Evolutionary conservation across 2,113 vertebrate species (phyloP).

Genomic region (Stictonetta naevosa): DNA sequence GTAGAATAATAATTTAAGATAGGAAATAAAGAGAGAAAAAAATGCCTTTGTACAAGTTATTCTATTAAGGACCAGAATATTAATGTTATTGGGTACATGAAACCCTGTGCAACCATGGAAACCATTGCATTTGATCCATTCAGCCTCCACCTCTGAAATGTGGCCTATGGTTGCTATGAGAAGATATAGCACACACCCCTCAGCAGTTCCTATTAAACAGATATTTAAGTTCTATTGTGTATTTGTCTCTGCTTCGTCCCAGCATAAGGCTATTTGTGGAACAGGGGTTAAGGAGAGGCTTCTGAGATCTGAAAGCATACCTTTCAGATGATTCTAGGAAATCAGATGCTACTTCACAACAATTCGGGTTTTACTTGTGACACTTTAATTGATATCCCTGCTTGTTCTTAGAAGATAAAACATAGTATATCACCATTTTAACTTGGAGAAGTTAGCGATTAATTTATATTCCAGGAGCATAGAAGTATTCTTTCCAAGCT

Average conservation of each 20-base stretch:
- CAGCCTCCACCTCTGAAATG: constrained; percentile 36
- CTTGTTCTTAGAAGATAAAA: constrained; percentile 24
- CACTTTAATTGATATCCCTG: not conserved
- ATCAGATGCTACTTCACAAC: not conserved
- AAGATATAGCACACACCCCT: constrained; percentile 55
- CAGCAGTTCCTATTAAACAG: constrained; percentile 43
- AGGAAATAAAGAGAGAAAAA: not conserved
- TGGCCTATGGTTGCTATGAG: constrained; percentile 64
- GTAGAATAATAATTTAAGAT: not conserved
- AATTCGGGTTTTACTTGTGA: not conserved
- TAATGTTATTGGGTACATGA: constrained; percentile 1
- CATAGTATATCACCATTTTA: not conserved
- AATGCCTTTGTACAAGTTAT: not conserved
- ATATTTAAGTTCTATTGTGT: constrained; percentile 41
- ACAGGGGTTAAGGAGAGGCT: not conserved
- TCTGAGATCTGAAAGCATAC: constrained; percentile 20
- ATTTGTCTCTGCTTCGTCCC: constrained; percentile 54
- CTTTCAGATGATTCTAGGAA: constrained; percentile 19
- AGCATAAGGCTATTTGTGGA: constrained; percentile 33
- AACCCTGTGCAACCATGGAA: constrained; percentile 65
- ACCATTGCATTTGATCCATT: constrained; percentile 43
- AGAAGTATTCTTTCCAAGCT: not conserved
- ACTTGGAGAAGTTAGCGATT: not conserved
- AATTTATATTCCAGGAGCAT: constrained; percentile 28
- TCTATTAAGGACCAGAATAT: constrained; percentile 37